phyloP scores from a whole-genome alignment of 2,797 vertebrate genomes.

The Mico argentatus region DNA sequence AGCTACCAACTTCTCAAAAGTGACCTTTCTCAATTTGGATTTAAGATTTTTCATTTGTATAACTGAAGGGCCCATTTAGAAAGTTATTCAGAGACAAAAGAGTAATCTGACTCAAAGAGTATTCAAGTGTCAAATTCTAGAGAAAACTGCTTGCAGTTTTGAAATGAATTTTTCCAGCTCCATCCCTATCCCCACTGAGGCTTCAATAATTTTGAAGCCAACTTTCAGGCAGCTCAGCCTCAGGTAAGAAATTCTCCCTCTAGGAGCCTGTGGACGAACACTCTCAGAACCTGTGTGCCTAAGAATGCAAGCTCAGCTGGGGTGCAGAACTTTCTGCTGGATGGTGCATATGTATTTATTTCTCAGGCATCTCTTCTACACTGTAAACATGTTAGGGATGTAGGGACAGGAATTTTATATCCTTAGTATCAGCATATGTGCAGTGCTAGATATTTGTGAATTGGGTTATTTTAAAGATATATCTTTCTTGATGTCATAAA shows the following conservation, averaged over 20 bases:
- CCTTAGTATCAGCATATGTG: background rate
- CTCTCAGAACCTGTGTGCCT: background rate
- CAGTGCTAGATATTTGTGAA: background rate
- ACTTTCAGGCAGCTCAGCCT: background rate
- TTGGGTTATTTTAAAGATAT: background rate
- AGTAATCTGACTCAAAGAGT: constrained; percentile 31
- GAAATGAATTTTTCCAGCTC: constrained; percentile 30
- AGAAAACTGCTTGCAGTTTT: constrained; percentile 43
- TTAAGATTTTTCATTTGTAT: constrained; percentile 11
- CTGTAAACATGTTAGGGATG: background rate
- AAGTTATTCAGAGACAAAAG: constrained; percentile 29
- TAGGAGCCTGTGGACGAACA: background rate
- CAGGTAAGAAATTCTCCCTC: background rate
- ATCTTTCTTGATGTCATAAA: background rate
- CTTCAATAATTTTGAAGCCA: background rate
- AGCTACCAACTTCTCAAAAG: background rate
- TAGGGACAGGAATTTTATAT: background rate
- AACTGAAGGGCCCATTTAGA: background rate
- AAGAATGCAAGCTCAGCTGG: background rate
- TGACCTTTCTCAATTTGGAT: background rate
- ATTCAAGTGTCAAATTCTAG: background rate
- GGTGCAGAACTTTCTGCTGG: background rate
- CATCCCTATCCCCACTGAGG: background rate
- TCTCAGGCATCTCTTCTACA: background rate
- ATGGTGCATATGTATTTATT: background rate